These are phyloP conservation scores for Tetragonula carbonaria DNA, from an alignment of 2,888 invertebrate species.

Conservation along the genomic window DNA sequence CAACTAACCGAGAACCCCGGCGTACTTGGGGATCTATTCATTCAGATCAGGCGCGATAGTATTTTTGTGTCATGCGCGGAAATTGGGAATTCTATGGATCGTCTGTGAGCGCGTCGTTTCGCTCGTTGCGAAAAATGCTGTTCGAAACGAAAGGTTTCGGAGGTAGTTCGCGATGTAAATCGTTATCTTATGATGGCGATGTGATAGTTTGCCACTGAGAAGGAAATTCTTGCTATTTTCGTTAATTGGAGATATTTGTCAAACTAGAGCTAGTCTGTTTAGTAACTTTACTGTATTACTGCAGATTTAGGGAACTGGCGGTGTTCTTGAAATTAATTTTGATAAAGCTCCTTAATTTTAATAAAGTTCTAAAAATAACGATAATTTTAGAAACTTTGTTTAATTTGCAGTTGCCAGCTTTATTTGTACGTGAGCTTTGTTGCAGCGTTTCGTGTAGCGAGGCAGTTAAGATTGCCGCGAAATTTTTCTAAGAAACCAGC, in stretches of 20 bases:
- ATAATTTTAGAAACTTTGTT: neutral
- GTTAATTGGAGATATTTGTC: neutral
- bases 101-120: constrained; percentile 10
- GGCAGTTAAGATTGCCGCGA: neutral
- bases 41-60: constrained; percentile 54
- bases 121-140: neutral
- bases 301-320: no score
- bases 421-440: neutral
- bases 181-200: neutral
- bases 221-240: neutral
- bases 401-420: neutral
- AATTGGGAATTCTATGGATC: neutral
- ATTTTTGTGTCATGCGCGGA: constrained; percentile 36
- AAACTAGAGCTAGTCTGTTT: neutral
- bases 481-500: neutral
- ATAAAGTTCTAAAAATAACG: neutral
- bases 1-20: constrained; percentile 45
- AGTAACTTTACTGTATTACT: neutral
- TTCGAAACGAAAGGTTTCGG: neutral
- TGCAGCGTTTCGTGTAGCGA: neutral
- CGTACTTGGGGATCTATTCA: constrained; percentile 56
- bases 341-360: no score
- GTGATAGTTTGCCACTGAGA: neutral
- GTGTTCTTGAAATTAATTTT: no score
- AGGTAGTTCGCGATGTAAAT: neutral